A percentile compares a stretch with the other conserved stretches of the same genome.
phyloP scores from a whole-genome alignment of 2,888 invertebrate species.

The Drosophila cracens region DNA sequence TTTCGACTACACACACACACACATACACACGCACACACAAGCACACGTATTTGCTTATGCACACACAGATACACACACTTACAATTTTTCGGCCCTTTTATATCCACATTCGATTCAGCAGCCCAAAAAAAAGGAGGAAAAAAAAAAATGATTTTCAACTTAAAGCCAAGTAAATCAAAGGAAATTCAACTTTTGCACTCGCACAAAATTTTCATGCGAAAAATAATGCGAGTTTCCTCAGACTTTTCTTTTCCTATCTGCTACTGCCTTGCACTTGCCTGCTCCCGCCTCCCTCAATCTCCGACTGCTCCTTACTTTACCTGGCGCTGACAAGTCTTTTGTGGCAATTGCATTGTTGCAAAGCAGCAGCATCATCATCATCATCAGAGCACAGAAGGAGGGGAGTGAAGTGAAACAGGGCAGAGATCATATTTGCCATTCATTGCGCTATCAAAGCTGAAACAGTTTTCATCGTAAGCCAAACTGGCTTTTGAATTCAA shows the following conservation, averaged over 20 bases:
- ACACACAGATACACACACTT: constrained; percentile 29
- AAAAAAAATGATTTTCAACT: constrained; percentile 64
- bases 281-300: neutral
- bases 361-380: neutral
- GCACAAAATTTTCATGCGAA: constrained; percentile 52
- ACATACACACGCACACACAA: constrained; percentile 17
- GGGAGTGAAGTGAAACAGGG: neutral
- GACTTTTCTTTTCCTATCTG: constrained; percentile 43
- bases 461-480: constrained; percentile 21
- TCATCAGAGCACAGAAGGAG: neutral
- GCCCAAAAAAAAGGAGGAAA: constrained; percentile 30
- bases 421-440: constrained; percentile 39
- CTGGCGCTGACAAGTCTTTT: constrained; percentile 19
- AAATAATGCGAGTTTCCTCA: constrained; percentile 45
- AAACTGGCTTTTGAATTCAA: constrained; percentile 14
- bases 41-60: constrained; percentile 12
- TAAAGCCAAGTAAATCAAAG: constrained; percentile 74
- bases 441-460: constrained; percentile 4
- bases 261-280: neutral
- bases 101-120: constrained; percentile 28
- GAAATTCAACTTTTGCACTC: constrained; percentile 50
- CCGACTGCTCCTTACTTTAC: constrained; percentile 1
- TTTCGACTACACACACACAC: constrained; percentile 64
- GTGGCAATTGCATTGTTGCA: constrained; percentile 51
- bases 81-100: constrained; percentile 36